phyloP scores from a whole-genome alignment of 1,140 invertebrate species.

The Drosophila aff. region DNA sequence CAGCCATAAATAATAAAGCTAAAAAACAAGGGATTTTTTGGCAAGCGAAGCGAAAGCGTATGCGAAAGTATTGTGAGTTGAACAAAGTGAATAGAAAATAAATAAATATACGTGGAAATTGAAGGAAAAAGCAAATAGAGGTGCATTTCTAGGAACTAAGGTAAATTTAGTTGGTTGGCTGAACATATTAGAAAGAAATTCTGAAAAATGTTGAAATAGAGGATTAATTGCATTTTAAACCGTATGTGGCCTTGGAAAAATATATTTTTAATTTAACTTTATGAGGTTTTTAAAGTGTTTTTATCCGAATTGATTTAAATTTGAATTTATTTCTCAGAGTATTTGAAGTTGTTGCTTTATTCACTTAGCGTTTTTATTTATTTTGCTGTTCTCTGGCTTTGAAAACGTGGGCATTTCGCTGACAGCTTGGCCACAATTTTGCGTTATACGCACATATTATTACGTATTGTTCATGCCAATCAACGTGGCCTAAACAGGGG shows the following conservation, averaged over 20 bases:
- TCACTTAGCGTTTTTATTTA: slow-evolving; percentile 5
- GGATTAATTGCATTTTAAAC: not conserved
- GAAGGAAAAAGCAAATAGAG: not conserved
- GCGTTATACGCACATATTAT: slow-evolving; percentile 9
- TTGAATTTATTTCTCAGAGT: not conserved
- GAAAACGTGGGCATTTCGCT: slow-evolving; percentile 15
- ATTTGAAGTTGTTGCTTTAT: not conserved
- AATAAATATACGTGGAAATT: not conserved
- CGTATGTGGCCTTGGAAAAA: too few species aligned
- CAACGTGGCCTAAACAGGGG: slow-evolving; percentile 29
- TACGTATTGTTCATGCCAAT: slow-evolving; percentile 28
- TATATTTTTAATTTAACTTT: not conserved
- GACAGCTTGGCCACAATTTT: slow-evolving; percentile 31
- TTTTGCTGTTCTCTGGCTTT: not conserved
- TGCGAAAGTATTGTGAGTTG: slow-evolving; percentile 8
- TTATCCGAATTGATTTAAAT: not conserved
- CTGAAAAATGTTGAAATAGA: not conserved
- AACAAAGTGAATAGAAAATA: slow-evolving; percentile 10
- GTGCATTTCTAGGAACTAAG: not conserved
- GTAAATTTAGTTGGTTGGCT: not conserved
- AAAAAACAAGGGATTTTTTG: slow-evolving; percentile 18
- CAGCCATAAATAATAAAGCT: slow-evolving; percentile 40
- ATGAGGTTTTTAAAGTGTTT: too few species aligned
- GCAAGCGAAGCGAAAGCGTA: slow-evolving; percentile 16
- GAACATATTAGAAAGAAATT: not conserved